Evolutionary conservation across 2,797 vertebrate species (phyloP), one percentile per base, ranked within the genome.

Genomic region (Eidolon dupreanum): DNA sequence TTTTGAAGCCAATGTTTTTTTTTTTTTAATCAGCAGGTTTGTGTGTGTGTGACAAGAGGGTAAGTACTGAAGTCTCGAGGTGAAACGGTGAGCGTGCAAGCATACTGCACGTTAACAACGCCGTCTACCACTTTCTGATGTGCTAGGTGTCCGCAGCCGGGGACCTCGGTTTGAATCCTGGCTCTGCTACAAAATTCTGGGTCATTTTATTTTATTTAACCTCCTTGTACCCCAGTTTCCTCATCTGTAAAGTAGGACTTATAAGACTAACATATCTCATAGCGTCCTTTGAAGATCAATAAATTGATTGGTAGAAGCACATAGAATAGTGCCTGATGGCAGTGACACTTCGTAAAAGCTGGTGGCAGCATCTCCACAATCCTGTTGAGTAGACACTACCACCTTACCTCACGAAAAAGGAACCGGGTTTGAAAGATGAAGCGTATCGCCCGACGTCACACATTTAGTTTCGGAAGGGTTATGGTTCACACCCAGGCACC

Each of bases 1-100:
- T 66, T 11, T 74, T 88, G 75, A 96, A 88, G 43, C 51, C 38
- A 65, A 84, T 1, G 24, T 13, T 65, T 49, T 94, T 38, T 59
- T 71, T 57, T 55, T 51, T 70, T 70, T 49, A 6, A 92, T 77
- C 46, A 57, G 6, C 17, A 31, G 63, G 15, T 17, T 11, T 24
- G 0, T 46, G 1, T 28, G 24, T 88, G 33, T 71, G 4, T 70
- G 26, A 70, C 28, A 81, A 86, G 10, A 10, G 9, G 7, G 31
- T 19, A 33, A 10, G 9, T 68, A n/a, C 3, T 22, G 12, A 81
- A 70, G 17, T 31, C 24, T 63, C 15, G 11, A 90, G 24, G 5
- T 70, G 22, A 75, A 79, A 31, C 13, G 46, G 43, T 38, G 38
- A 55, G 6, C 22, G 4, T 2, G 26, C 31, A 65, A 65, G 22